These are phyloP conservation scores for Lamellibrachia columna DNA, from an alignment of 2,888 invertebrate genomes.

Conservation along the genomic window DNA sequence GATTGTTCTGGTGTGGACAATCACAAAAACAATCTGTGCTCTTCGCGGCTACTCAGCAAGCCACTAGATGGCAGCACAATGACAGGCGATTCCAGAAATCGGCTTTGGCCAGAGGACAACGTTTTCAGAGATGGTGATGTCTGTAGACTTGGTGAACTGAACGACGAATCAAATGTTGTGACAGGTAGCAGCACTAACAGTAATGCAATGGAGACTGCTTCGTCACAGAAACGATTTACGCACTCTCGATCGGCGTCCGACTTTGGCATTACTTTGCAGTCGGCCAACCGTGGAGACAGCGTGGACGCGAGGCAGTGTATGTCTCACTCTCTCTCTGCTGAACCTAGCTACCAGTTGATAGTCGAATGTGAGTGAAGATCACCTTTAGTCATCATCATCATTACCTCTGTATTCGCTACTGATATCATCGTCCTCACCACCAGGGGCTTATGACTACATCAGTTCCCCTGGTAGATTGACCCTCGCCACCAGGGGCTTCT, in stretches of 20 bases:
- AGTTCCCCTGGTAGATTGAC: too few relatives aligned
- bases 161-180: background rate
- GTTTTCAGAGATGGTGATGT: background rate
- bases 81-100: background rate
- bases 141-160: background rate
- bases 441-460: too few relatives aligned
- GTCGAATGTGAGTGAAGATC: background rate
- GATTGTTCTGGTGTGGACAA: background rate
- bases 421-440: too few relatives aligned
- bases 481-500: too few relatives aligned
- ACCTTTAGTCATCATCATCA: background rate
- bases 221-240: background rate
- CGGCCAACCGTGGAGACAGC: background rate
- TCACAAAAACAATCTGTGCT: background rate
- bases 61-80: background rate
- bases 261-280: background rate
- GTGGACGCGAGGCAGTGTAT: background rate
- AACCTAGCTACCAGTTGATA: background rate
- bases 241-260: slow-evolving; percentile 8
- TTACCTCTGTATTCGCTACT: background rate
- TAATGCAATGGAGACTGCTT: background rate
- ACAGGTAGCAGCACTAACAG: background rate
- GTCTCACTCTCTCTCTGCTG: background rate
- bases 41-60: background rate
- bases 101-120: slow-evolving; percentile 1